A percentile compares a stretch with the other conserved stretches of the same genome.
These are phyloP conservation scores for Micronisus gabar DNA, from an alignment of 2,113 vertebrate genomes.

Conservation along the genomic window DNA sequence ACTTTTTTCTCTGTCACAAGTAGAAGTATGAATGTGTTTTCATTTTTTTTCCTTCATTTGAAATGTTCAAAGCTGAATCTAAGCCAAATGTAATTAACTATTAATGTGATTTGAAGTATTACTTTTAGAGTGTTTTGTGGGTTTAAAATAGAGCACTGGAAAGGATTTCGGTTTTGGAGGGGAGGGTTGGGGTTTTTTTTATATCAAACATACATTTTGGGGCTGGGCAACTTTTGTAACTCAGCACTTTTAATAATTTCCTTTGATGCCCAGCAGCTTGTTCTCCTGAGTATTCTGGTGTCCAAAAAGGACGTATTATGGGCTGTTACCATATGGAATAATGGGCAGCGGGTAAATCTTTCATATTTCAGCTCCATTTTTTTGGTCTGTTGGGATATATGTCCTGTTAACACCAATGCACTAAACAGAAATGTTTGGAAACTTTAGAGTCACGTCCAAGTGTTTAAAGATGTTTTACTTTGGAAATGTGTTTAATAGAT, in stretches of 20 bases:
- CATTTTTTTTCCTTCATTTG: background rate
- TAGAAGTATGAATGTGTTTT: constrained; percentile 13
- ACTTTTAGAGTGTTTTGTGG: background rate
- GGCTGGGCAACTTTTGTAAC: background rate
- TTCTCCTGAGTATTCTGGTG: background rate
- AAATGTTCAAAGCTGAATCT: background rate
- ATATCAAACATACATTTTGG: background rate
- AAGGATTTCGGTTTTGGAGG: background rate
- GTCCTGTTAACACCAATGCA: background rate
- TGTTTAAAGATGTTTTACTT: background rate
- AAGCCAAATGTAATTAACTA: constrained; percentile 29
- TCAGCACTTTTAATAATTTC: background rate
- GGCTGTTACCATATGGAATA: background rate
- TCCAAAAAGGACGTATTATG: background rate
- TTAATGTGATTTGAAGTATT: constrained; percentile 23
- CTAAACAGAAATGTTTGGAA: background rate
- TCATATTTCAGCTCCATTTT: background rate
- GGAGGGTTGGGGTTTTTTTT: background rate
- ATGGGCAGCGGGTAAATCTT: background rate
- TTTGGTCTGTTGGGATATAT: rapidly evolving
- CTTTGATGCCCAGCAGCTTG: background rate
- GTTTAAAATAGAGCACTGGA: background rate
- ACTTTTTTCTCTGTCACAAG: background rate
- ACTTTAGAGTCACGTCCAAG: rapidly evolving
- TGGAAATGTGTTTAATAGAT: background rate